Conservation (phyloP, 2,888 invertebrate genomes). For the Conus canariensis region DNA sequence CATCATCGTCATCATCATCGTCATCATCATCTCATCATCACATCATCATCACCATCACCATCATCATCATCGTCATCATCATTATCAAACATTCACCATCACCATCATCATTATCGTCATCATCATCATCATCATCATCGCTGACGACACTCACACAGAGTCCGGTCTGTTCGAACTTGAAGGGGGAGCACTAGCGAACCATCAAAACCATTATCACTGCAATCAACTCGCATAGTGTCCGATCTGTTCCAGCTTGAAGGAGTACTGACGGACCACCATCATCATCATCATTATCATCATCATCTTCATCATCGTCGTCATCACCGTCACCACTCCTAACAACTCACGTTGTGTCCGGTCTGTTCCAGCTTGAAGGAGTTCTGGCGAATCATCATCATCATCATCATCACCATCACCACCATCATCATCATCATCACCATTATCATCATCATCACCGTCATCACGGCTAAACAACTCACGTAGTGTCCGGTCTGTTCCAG, state of each 20-base stretch:
- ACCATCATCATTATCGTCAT: not conserved
- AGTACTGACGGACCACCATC: constrained; percentile 85
- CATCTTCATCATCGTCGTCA: not conserved
- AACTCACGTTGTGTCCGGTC: constrained; percentile 48
- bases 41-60: not conserved
- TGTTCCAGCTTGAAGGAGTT: constrained; percentile 83
- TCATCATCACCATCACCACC: not conserved
- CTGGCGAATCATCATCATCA: too few species aligned
- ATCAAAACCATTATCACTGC: constrained; percentile 83
- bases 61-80: too few species aligned
- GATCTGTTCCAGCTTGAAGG: constrained; percentile 81
- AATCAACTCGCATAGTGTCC: constrained; percentile 44
- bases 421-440: constrained; percentile 1
- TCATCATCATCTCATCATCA: not conserved
- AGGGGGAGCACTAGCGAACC: constrained; percentile 91
- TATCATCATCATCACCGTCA: constrained; percentile 4
- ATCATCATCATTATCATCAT: not conserved
- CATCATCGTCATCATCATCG: not conserved
- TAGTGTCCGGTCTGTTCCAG: constrained; percentile 52
- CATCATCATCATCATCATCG: constrained; percentile 1
- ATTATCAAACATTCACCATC: not conserved
- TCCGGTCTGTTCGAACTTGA: constrained; percentile 78
- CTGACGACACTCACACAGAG: constrained; percentile 44
- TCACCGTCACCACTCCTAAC: not conserved
- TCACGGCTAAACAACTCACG: constrained; percentile 30